phyloP scores from a whole-genome alignment of 1,140 invertebrate genomes.

The Drosophila repletoides region DNA sequence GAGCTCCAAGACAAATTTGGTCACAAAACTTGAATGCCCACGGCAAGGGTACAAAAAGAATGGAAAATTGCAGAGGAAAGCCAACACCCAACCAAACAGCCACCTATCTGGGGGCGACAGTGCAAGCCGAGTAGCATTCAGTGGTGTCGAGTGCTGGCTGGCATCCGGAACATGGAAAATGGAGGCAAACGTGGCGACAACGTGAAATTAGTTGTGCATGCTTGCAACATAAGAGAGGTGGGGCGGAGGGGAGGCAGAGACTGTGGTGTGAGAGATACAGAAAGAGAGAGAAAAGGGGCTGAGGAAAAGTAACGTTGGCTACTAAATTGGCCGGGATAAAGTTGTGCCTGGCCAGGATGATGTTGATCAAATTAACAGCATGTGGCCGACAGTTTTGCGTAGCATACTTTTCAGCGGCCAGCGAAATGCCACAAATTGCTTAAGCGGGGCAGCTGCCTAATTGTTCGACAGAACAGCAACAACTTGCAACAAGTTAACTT shows the following conservation, averaged over 20 bases:
- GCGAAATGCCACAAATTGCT: conserved; percentile 52
- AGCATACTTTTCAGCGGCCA: conserved; percentile 59
- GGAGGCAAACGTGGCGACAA: conserved; percentile 70
- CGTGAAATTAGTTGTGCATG: conserved; percentile 73
- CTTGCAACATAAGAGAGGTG: conserved; percentile 51
- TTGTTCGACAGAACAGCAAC: conserved; percentile 59
- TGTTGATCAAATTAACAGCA: conserved; percentile 78
- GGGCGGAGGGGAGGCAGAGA: conserved; percentile 18
- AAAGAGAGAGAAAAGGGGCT: conserved; percentile 22
- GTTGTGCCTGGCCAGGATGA: conserved; percentile 35
- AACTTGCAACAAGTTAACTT: conserved; percentile 57
- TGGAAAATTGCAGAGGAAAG: not conserved
- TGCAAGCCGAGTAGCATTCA: conserved; percentile 38
- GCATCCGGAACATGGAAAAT: conserved; percentile 27
- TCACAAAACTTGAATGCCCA: too few species aligned
- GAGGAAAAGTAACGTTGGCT: conserved; percentile 50
- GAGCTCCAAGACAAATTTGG: too few species aligned
- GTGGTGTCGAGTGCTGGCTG: conserved; percentile 52
- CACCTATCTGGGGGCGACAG: conserved; percentile 3
- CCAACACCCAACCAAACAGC: not conserved
- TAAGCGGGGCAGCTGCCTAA: conserved; percentile 52
- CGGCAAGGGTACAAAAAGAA: too few species aligned
- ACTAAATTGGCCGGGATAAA: conserved; percentile 73
- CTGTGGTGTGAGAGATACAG: too few species aligned
- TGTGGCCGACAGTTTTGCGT: conserved; percentile 47